Evolutionary conservation across 2,888 invertebrate genomes (phyloP).

Genomic region (Anorthoa munda): DNA sequence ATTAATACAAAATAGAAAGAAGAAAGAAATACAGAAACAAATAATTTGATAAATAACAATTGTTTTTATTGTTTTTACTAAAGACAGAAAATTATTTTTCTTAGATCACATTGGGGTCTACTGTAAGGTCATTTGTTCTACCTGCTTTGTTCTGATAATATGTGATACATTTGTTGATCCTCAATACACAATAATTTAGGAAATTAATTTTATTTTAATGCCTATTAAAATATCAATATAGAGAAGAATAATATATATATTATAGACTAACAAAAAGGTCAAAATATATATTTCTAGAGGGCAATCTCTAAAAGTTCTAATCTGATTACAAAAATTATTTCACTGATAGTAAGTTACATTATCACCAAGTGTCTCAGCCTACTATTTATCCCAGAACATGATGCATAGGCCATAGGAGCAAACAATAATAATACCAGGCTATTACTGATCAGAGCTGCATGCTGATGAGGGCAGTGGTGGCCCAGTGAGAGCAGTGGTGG

Average conservation of each 20-base stretch:
- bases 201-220: not conserved
- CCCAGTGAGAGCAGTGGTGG: too few species aligned
- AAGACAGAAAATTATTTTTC: conserved; percentile 30
- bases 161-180: not conserved
- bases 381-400: not conserved
- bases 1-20: too few species aligned
- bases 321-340: not conserved
- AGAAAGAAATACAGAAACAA: too few species aligned
- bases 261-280: not conserved
- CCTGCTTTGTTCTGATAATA: not conserved
- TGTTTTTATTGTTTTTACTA: too few species aligned
- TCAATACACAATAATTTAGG: not conserved
- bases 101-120: not conserved
- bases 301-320: not conserved
- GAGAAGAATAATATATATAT: not conserved
- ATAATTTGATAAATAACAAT: too few species aligned
- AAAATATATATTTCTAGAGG: not conserved
- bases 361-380: not conserved
- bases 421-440: not conserved
- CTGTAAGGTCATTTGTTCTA: not conserved
- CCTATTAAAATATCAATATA: not conserved
- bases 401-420: not conserved
- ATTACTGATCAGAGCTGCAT: too few species aligned
- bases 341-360: not conserved
- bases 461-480: too few species aligned